These are phyloP conservation scores for Urocyon cinereoargenteus DNA, from an alignment of 2,797 vertebrate genomes.

Conservation along the genomic window DNA sequence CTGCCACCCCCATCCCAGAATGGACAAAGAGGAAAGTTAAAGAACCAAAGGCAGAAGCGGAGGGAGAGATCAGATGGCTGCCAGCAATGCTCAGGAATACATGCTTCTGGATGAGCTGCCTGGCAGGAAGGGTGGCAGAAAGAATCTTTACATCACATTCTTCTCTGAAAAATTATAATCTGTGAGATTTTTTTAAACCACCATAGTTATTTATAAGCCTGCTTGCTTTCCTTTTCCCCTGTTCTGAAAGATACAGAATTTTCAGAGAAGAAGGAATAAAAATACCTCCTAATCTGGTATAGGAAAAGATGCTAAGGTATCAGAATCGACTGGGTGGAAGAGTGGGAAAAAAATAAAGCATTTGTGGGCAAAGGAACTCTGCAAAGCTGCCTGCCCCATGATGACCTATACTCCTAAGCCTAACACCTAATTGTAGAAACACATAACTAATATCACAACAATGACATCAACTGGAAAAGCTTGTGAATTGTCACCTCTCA, in stretches of 20 bases:
- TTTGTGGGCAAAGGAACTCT: background rate
- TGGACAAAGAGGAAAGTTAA: background rate
- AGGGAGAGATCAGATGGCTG: background rate
- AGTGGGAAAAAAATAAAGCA: background rate
- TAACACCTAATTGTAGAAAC: background rate
- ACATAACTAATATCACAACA: background rate
- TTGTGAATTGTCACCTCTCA: slow-evolving; percentile 24
- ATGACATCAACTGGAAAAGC: background rate
- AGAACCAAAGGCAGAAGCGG: background rate
- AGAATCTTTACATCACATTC: slow-evolving; percentile 28
- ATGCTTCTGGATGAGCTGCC: slow-evolving; percentile 3
- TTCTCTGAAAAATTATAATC: slow-evolving; percentile 52
- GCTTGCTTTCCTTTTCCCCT: slow-evolving; percentile 41
- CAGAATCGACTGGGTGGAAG: background rate
- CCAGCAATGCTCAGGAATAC: slow-evolving; percentile 7
- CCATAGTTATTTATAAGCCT: slow-evolving; percentile 41
- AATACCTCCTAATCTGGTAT: background rate
- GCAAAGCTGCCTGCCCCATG: background rate
- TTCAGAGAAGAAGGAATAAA: slow-evolving; percentile 42
- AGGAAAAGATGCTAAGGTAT: background rate
- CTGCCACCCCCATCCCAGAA: background rate
- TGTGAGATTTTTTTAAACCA: slow-evolving; percentile 5
- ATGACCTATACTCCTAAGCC: background rate
- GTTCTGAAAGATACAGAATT: slow-evolving; percentile 50
- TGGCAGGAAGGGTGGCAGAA: slow-evolving; percentile 19